Base-by-base conservation (phyloP, 2,797 vertebrate species). In the Sebastes glaucus region DNA sequence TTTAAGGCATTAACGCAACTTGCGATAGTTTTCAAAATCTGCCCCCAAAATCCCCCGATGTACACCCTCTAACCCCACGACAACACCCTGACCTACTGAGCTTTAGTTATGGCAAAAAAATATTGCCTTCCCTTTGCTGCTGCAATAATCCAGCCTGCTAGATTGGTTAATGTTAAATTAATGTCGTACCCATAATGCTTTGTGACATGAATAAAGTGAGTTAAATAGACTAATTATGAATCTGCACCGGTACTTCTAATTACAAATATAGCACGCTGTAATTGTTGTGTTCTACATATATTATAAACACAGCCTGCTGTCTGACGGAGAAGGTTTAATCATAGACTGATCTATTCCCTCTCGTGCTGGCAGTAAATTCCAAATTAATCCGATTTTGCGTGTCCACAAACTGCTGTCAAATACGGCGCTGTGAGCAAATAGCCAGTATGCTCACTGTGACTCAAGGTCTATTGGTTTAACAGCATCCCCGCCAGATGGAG, bases 391-490 rank as follows among this genome's bases (percentile, higher is more conserved):
- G 10, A 46, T 73, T 63, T 75, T 71, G 32, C 70, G 46, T 71
- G 57, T 81, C 80, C 67, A 70, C 65, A 80, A 78, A 79, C 80
- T 71, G 52, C 64, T 60, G 32, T 79, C 30, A 11, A 74, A 71
- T 20, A 56, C 9, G 7, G 20, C 11, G 11, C 79, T 76, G 63
- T 63, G 71, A 81, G 70, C 52, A 67, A 81, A 81, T 64, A 13
- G 66, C 52, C 79, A 76, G 77, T 63, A 14, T 49, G 68, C 72
- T 71, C 16, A 42, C 55, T 84, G 66, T 71, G 72, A 81, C 74
- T 87, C 70, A 27, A 77, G 84, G 68, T 84, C 74, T 77, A n/a
- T 30, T 67, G 69, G 66, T 88, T 76, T 81, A 78, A 52, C 33
- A 53, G 69, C 1, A 0, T 75, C 73, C 18, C 46, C 59, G 42